phyloP scores from a whole-genome alignment of 1,140 invertebrate genomes.

The Mylabris phalerata region DNA sequence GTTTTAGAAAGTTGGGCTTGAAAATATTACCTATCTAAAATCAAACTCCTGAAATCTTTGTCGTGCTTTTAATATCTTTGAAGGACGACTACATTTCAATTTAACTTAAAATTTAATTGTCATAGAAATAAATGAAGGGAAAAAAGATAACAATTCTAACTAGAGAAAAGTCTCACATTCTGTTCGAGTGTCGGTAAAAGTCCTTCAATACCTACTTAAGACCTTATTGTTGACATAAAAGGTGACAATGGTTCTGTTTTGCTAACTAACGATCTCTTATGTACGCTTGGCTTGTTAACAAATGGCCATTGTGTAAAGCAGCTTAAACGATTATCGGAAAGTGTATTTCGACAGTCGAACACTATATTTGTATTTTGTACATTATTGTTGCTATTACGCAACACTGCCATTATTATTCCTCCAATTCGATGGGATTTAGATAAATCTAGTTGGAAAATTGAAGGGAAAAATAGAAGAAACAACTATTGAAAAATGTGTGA shows the following conservation, averaged over 20 bases:
- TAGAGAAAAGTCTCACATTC: not conserved
- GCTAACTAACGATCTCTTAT: slow-evolving; percentile 42
- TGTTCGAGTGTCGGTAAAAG: slow-evolving; percentile 15
- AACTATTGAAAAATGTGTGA: no score
- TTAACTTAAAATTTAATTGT: no score
- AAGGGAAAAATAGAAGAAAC: no score
- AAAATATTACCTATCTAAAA: slow-evolving; percentile 25
- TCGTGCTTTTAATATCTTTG: no score
- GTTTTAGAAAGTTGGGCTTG: slow-evolving; percentile 27
- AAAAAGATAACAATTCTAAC: no score
- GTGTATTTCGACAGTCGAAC: not conserved
- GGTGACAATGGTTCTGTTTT: slow-evolving; percentile 40
- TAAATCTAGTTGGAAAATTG: no score
- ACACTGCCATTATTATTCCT: no score
- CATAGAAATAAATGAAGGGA: no score
- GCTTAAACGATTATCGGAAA: slow-evolving; percentile 34
- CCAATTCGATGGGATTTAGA: no score
- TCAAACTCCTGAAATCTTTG: slow-evolving; percentile 1
- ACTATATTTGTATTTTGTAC: no score
- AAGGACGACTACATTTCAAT: no score
- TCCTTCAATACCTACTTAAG: slow-evolving; percentile 31
- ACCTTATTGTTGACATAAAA: slow-evolving; percentile 34
- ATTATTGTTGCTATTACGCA: no score
- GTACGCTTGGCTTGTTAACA: slow-evolving; percentile 35
- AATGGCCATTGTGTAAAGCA: slow-evolving; percentile 30